phyloP scores from a whole-genome alignment of 2,797 vertebrate species.

The Acanthurus leucopareius region DNA sequence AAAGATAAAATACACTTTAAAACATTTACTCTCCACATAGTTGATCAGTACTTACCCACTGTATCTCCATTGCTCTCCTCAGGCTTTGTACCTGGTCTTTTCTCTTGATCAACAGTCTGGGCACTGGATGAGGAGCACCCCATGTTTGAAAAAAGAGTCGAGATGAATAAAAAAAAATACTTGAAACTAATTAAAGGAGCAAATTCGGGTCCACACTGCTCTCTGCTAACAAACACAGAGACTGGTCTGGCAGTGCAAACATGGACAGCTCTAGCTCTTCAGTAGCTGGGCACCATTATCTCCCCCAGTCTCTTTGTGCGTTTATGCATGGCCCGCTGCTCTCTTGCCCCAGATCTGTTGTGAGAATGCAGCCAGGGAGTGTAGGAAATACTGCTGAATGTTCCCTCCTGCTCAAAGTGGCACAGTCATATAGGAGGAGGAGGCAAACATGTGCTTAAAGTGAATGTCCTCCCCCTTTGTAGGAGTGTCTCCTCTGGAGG shows the following conservation, averaged over 20 bases:
- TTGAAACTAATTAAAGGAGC: conserved; percentile 6
- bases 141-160: conserved; percentile 69
- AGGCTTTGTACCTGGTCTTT: conserved; percentile 84
- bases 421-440: conserved; percentile 66
- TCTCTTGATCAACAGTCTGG: conserved; percentile 84
- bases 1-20: background rate
- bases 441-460: conserved; percentile 39
- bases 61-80: conserved; percentile 81
- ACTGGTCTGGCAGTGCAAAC: conserved; percentile 36
- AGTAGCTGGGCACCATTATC: conserved; percentile 64
- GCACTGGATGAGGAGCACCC: conserved; percentile 87
- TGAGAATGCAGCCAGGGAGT: conserved; percentile 47
- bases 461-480: conserved; percentile 57
- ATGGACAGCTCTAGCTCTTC: conserved; percentile 38
- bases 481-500: conserved; percentile 33
- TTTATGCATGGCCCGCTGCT: conserved; percentile 71
- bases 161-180: conserved; percentile 10
- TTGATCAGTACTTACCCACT: conserved; percentile 73
- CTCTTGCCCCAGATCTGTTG: conserved; percentile 55
- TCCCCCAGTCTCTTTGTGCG: conserved; percentile 55
- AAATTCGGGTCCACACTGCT: conserved; percentile 32
- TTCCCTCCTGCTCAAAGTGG: conserved; percentile 55
- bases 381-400: conserved; percentile 44
- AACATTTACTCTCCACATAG: background rate
- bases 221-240: conserved; percentile 42